Evolutionary conservation across 2,888 invertebrate species (phyloP).

Genomic region (Tethea ocularis): DNA sequence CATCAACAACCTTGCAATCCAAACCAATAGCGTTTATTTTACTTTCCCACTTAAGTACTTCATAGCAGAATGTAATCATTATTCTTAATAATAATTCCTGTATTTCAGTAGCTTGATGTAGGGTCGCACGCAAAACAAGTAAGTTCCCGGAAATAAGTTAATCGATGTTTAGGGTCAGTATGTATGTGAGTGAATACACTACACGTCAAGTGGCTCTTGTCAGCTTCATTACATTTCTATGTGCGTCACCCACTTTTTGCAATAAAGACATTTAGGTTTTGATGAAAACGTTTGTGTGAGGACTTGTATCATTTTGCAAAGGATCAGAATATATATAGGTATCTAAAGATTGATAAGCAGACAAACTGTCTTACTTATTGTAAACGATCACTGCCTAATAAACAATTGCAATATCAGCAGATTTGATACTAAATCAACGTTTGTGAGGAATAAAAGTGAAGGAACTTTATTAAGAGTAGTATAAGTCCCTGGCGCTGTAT

Average conservation of each 20-base stretch:
- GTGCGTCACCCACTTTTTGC: not conserved
- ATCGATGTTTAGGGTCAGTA: not conserved
- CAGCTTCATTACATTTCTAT: not conserved
- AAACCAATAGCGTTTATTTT: no score
- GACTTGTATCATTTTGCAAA: no score
- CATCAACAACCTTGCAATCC: no score
- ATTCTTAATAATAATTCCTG: no score
- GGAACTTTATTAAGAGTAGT: not conserved
- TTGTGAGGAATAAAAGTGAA: not conserved
- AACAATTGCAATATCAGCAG: not conserved
- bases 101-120: no score
- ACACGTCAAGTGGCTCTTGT: not conserved
- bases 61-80: no score
- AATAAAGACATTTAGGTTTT: no score
- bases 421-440: not conserved
- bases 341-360: no score
- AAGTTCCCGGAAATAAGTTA: slow-evolving; percentile 11
- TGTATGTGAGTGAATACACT: not conserved
- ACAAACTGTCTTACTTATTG: no score
- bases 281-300: no score
- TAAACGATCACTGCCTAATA: not conserved
- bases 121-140: not conserved
- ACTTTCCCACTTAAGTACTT: no score
- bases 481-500: not conserved
- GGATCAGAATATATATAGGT: no score